Evolutionary conservation across 1,140 invertebrate genomes (phyloP).

Genomic region (Platyscapa corneri): DNA sequence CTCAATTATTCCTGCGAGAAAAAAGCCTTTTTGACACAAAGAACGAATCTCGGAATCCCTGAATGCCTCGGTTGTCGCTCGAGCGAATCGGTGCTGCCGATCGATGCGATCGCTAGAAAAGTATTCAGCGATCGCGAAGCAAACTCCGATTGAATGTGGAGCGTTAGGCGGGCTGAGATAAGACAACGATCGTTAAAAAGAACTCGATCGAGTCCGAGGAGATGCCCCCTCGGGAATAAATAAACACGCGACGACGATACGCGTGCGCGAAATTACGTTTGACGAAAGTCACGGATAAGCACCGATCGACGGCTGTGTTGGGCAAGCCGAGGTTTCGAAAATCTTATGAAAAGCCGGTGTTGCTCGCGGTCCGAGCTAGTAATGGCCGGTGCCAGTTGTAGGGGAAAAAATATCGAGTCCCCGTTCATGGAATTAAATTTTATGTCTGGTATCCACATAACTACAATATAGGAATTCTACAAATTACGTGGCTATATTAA

Average conservation of each 20-base stretch:
- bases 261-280: no score
- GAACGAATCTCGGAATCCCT: no score
- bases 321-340: not conserved
- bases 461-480: conserved; percentile 15
- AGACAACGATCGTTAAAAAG: not conserved
- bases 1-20: no score
- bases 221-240: not conserved
- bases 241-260: no score
- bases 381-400: not conserved
- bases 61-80: no score
- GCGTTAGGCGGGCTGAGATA: not conserved
- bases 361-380: not conserved
- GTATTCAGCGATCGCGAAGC: no score
- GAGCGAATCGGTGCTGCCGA: no score
- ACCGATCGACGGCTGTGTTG: not conserved
- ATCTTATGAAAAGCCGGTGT: not conserved
- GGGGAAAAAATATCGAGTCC: conserved; percentile 3
- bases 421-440: conserved; percentile 24
- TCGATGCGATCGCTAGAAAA: no score
- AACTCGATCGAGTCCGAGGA: not conserved
- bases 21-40: no score
- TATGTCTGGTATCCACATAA: conserved; percentile 14
- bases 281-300: not conserved
- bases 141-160: no score
- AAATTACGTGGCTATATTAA: no score